Evolutionary conservation across 2,888 invertebrate species (phyloP).

Genomic region (Lasioglossum pauxillum): DNA sequence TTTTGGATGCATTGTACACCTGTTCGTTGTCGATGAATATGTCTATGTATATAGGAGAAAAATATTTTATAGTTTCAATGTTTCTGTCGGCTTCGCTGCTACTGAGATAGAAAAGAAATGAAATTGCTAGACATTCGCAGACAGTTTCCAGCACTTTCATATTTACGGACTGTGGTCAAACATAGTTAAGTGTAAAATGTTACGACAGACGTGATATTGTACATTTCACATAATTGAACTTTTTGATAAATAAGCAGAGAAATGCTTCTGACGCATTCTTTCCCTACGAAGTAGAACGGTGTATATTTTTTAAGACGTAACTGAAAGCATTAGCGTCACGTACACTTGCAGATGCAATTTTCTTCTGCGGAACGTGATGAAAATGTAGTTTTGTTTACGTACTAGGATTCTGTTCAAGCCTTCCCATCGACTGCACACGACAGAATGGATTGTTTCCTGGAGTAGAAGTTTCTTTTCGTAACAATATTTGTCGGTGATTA

Average conservation of each 20-base stretch:
- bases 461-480: neutral
- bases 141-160: neutral
- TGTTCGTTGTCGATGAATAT: too few relatives aligned
- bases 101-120: neutral
- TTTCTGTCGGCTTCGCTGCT: neutral
- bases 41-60: too few relatives aligned
- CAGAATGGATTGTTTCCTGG: conserved; percentile 4
- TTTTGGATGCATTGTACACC: too few relatives aligned
- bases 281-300: neutral
- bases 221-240: conserved; percentile 27
- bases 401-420: neutral
- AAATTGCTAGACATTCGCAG: neutral
- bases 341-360: conserved; percentile 24
- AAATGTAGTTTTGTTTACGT: conserved; percentile 24
- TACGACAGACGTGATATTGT: neutral
- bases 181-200: neutral
- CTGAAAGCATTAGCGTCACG: conserved; percentile 21
- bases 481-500: neutral
- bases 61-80: too few relatives aligned
- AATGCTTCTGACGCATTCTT: neutral
- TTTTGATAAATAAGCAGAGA: neutral
- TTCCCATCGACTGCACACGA: neutral
- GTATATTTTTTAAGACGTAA: conserved; percentile 6
- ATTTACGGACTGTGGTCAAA: neutral
- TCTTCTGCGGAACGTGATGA: conserved; percentile 12